Conservation (phyloP, 1,140 invertebrate genomes). For the Telenomus remus region DNA sequence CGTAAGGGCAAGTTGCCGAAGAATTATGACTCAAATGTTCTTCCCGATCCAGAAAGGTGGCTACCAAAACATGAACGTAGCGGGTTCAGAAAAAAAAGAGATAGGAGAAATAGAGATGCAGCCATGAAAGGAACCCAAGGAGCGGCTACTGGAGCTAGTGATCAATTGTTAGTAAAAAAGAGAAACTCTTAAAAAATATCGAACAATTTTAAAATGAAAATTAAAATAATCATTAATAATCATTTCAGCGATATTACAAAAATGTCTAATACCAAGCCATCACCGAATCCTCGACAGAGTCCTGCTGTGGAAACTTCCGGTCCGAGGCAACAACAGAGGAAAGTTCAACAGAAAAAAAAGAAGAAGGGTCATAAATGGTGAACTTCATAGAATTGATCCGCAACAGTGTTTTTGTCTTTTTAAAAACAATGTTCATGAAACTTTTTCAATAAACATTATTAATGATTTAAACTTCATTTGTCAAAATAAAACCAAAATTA, state of each 20-base stretch:
- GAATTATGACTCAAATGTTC: conserved; percentile 87
- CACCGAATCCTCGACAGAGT: conserved; percentile 76
- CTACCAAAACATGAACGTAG: conserved; percentile 94
- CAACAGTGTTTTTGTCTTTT: too few species aligned
- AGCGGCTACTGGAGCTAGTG: conserved; percentile 83
- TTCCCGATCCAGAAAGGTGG: conserved; percentile 98
- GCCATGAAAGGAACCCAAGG: conserved; percentile 94
- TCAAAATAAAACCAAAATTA: too few species aligned
- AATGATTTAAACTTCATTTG: too few species aligned
- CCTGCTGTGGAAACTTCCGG: conserved; percentile 74
- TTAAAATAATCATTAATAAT: too few species aligned
- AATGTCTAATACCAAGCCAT: conserved; percentile 77
- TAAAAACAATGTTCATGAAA: too few species aligned
- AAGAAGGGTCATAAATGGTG: conserved; percentile 78
- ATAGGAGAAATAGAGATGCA: conserved; percentile 83
- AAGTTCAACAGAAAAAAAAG: conserved; percentile 79
- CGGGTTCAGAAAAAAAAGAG: conserved; percentile 91
- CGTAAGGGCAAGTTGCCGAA: conserved; percentile 92
- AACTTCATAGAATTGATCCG: too few species aligned
- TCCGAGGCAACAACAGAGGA: conserved; percentile 78
- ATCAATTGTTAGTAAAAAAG: conserved; percentile 85
- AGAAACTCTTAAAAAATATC: neutral
- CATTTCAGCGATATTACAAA: conserved; percentile 80
- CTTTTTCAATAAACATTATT: too few species aligned
- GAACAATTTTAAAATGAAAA: too few species aligned